These are phyloP conservation scores for Philhelius pedissequus DNA, from an alignment of 2,888 invertebrate genomes.

Conservation along the genomic window DNA sequence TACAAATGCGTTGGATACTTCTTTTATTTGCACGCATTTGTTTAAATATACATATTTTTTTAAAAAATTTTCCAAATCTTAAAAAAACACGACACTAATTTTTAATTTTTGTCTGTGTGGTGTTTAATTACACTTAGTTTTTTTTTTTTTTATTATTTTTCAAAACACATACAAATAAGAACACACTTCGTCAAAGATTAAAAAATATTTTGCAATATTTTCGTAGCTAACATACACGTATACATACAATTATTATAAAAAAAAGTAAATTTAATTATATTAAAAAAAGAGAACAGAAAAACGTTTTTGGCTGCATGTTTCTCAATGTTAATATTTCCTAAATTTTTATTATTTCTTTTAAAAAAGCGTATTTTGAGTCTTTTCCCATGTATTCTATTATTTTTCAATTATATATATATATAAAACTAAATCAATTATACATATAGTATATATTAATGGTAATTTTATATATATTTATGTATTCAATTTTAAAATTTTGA, in stretches of 20 bases:
- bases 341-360: conserved; percentile 49
- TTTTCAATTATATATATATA: conserved; percentile 29
- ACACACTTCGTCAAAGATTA: conserved; percentile 66
- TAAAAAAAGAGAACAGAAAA: conserved; percentile 48
- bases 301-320: conserved; percentile 76
- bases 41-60: conserved; percentile 8
- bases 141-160: not conserved
- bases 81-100: conserved; percentile 8
- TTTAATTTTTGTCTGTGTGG: not conserved
- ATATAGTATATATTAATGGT: conserved; percentile 39
- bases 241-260: conserved; percentile 63
- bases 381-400: conserved; percentile 53
- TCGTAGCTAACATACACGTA: conserved; percentile 66
- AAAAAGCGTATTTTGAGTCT: conserved; percentile 61
- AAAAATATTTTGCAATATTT: conserved; percentile 52
- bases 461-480: conserved; percentile 70
- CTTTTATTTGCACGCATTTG: conserved; percentile 68
- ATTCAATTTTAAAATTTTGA: conserved; percentile 72
- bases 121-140: conserved; percentile 20
- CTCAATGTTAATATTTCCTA: conserved; percentile 77
- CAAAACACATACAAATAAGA: conserved; percentile 26
- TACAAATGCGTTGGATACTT: conserved; percentile 34
- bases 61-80: conserved; percentile 17
- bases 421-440: conserved; percentile 38
- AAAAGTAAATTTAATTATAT: conserved; percentile 50